Conservation (phyloP, 2,888 invertebrate species). For the Trachelus iudaicus region DNA sequence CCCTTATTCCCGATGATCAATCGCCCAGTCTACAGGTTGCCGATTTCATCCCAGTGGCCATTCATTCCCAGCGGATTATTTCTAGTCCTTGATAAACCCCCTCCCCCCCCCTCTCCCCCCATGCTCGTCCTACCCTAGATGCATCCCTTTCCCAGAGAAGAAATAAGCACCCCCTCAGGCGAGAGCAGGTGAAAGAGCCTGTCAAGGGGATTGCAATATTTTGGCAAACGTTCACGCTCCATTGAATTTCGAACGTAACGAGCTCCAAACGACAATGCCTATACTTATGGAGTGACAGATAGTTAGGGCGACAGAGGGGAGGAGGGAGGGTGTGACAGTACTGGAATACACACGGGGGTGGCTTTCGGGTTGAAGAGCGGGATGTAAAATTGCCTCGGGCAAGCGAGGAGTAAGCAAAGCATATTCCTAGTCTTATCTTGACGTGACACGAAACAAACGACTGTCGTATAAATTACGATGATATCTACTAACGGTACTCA, state of each 20-base stretch:
- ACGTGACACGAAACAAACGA: conserved; percentile 44
- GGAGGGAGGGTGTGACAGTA: no score
- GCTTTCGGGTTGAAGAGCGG: not conserved
- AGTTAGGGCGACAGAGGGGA: not conserved
- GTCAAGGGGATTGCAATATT: not conserved
- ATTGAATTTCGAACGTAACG: not conserved
- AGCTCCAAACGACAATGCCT: not conserved
- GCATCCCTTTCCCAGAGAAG: not conserved
- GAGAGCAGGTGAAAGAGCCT: not conserved
- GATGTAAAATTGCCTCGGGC: not conserved
- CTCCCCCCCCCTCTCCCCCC: rapidly evolving
- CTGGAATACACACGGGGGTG: not conserved
- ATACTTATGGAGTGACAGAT: not conserved
- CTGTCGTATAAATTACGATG: conserved; percentile 48
- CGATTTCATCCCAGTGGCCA: not conserved
- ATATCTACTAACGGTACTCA: conserved; percentile 28
- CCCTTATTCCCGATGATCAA: not conserved
- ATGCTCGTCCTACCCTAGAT: not conserved
- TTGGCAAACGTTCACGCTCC: not conserved
- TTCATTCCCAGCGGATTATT: not conserved
- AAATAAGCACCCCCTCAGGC: not conserved
- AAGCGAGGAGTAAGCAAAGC: conserved; percentile 33
- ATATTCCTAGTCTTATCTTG: conserved; percentile 38
- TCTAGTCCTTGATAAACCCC: not conserved
- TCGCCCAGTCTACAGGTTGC: not conserved